Evolutionary conservation across 2,888 invertebrate genomes (phyloP).

Genomic region (Polydrusus tereticollis): DNA sequence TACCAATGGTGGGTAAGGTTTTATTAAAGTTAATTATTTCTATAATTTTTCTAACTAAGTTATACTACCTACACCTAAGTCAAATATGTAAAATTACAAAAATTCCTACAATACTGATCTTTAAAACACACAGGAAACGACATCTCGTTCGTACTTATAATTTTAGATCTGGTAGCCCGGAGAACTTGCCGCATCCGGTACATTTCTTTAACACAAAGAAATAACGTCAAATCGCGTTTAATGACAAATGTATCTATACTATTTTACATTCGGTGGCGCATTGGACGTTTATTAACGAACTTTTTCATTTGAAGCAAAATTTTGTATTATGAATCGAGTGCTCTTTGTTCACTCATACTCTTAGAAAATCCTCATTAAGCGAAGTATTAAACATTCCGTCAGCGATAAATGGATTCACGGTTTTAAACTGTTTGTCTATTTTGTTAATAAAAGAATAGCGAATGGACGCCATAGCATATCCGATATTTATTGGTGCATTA

Average conservation of each 20-base stretch:
- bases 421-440: too few species aligned
- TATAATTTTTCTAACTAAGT: too few species aligned
- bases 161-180: constrained; percentile 40
- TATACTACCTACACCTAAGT: too few species aligned
- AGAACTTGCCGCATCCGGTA: constrained; percentile 40
- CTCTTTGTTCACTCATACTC: too few species aligned
- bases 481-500: constrained; percentile 37
- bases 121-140: constrained; percentile 38
- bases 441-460: constrained; percentile 29
- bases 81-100: too few species aligned
- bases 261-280: constrained; percentile 18
- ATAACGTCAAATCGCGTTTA: constrained; percentile 16
- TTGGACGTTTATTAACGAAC: background rate
- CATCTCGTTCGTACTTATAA: constrained; percentile 40
- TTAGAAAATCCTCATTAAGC: too few species aligned
- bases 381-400: too few species aligned
- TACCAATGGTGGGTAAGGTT: too few species aligned
- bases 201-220: constrained; percentile 25
- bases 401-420: too few species aligned
- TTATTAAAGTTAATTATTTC: too few species aligned
- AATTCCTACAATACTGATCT: constrained; percentile 17
- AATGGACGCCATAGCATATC: constrained; percentile 22
- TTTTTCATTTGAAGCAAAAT: too few species aligned
- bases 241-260: constrained; percentile 31
- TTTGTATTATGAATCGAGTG: too few species aligned